These are phyloP conservation scores for Lycaon pictus DNA, from an alignment of 2,113 vertebrate genomes.

Conservation along the genomic window DNA sequence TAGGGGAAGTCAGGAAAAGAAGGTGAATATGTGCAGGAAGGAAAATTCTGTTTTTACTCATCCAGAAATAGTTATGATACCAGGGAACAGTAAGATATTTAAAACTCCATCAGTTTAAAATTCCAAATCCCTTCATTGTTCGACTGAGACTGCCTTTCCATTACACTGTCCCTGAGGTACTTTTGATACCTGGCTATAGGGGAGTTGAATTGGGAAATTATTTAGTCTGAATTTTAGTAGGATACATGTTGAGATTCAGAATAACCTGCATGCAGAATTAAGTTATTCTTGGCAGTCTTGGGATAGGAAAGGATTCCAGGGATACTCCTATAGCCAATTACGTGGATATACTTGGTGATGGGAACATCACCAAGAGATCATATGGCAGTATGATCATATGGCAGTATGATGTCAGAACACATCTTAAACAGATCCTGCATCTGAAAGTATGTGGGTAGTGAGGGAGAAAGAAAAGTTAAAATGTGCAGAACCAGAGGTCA, in stretches of 20 bases:
- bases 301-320: background rate
- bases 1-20: background rate
- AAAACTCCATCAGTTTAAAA: background rate
- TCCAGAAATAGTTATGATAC: background rate
- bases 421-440: background rate
- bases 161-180: background rate
- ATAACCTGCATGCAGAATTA: background rate
- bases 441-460: background rate
- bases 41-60: background rate
- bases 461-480: background rate
- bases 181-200: background rate
- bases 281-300: background rate
- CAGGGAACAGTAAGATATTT: constrained; percentile 16
- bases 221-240: background rate
- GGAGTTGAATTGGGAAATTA: background rate
- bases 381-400: background rate
- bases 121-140: background rate
- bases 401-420: background rate
- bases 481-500: background rate
- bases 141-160: background rate
- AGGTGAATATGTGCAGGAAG: background rate
- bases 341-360: background rate
- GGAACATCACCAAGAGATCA: background rate
- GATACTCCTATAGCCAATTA: accelerated
- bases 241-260: background rate